Conservation (phyloP, 2,888 invertebrate genomes). For the Hoplodrina ambigua region DNA sequence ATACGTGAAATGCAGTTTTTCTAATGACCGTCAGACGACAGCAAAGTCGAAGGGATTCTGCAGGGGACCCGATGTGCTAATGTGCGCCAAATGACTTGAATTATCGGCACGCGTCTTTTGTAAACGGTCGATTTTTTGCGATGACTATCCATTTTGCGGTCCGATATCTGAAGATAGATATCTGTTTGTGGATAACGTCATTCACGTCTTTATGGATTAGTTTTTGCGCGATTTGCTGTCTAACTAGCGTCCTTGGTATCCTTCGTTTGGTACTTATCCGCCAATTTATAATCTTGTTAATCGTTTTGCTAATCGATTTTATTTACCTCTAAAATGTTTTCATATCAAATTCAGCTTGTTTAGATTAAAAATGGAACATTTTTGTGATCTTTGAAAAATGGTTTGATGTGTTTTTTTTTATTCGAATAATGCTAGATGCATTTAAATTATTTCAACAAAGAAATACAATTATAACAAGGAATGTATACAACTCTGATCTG, state of each 20-base stretch:
- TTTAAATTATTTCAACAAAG: background rate
- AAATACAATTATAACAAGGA: slow-evolving; percentile 5
- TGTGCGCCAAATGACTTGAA: slow-evolving; percentile 80
- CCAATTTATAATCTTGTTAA: slow-evolving; percentile 3
- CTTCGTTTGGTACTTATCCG: background rate
- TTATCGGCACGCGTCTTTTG: slow-evolving; percentile 69
- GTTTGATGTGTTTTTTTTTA: background rate
- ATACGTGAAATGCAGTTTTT: slow-evolving; percentile 89
- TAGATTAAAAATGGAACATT: background rate
- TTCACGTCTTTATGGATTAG: slow-evolving; percentile 30
- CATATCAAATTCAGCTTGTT: background rate
- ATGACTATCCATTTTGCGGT: slow-evolving; percentile 57
- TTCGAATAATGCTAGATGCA: too few species aligned
- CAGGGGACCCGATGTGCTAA: slow-evolving; percentile 70
- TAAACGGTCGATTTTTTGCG: slow-evolving; percentile 58
- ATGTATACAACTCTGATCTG: slow-evolving; percentile 13
- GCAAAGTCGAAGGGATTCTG: slow-evolving; percentile 60
- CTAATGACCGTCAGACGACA: slow-evolving; percentile 77
- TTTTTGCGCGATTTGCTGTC: slow-evolving; percentile 33
- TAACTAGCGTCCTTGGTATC: background rate
- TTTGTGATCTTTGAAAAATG: background rate
- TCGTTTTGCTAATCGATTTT: background rate
- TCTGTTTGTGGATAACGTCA: slow-evolving; percentile 49
- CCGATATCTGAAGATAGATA: slow-evolving; percentile 40
- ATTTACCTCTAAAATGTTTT: background rate